phyloP scores from a whole-genome alignment of 2,888 invertebrate genomes.

The Sabatieria punctata region DNA sequence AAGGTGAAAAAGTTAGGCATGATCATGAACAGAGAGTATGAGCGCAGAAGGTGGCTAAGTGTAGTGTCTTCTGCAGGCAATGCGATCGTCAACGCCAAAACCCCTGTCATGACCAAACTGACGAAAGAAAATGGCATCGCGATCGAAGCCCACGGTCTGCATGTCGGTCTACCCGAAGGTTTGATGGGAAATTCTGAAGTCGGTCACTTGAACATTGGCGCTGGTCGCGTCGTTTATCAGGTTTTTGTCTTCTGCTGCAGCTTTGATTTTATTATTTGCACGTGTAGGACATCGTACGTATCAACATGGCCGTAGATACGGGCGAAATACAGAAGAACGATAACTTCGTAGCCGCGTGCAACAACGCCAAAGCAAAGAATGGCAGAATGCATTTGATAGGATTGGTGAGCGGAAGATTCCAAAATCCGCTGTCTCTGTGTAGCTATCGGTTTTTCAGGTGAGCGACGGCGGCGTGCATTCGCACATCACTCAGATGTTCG shows the following conservation, averaged over 20 bases:
- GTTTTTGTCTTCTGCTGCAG: too few relatives aligned
- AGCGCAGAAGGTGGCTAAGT: too few relatives aligned
- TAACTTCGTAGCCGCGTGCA: constrained; percentile 29
- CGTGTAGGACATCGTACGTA: constrained; percentile 34
- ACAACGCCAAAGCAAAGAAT: constrained; percentile 31
- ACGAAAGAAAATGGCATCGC: constrained; percentile 27
- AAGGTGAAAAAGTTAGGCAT: too few relatives aligned
- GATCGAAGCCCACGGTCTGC: constrained; percentile 34
- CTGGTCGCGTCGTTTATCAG: constrained; percentile 36
- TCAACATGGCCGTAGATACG: constrained; percentile 31
- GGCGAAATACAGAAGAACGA: constrained; percentile 28
- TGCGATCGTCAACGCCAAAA: constrained; percentile 34
- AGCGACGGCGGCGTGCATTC: constrained; percentile 36
- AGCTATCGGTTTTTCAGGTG: too few relatives aligned
- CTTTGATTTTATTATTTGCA: background rate
- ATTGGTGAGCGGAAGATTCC: too few relatives aligned
- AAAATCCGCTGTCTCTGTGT: too few relatives aligned
- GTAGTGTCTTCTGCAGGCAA: constrained; percentile 30
- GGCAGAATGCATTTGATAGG: constrained; percentile 35
- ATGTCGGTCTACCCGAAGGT: constrained; percentile 36
- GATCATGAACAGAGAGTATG: too few relatives aligned
- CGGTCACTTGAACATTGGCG: constrained; percentile 37
- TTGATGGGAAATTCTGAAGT: constrained; percentile 39
- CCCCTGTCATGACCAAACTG: constrained; percentile 35
- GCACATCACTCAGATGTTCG: constrained; percentile 36